Evolutionary conservation across 1,140 invertebrate species (phyloP), one percentile per base, ranked within the genome.

Genomic region (Drosophila tani): DNA sequence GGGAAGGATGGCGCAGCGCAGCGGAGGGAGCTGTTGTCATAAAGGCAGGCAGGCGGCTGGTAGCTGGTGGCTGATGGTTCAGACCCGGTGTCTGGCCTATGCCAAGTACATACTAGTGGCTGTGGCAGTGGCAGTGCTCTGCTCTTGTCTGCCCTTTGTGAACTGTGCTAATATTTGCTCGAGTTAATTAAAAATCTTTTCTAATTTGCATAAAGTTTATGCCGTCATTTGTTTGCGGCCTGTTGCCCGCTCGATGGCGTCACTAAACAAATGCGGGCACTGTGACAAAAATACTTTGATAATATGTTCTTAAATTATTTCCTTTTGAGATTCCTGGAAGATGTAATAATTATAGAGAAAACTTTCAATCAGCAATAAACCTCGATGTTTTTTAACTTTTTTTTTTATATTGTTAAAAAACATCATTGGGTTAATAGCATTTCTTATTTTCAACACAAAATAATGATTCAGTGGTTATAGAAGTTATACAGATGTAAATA

Each of bases 171-270:
- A 85, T 91, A 90, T 90, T 90, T 85, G 63, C 81, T 51, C 67
- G 56, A 85, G 70, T 90, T 90, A 90, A 90, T 90, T 90, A 90
- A 90, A 91, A 90, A 90, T 85, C 84, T 86, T 82, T 91, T 90
- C 68, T 82, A 90, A 90, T 90, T 90, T 90, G 85, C 85, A 90
- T 90, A 85, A 91, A 90, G 64, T 73, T 85, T 78, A 91, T 90
- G 86, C 56, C 65, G 81, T 62, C 84, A 84, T 78, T 75, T 77
- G 85, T 73, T 65, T 56, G 56, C 63, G 75, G 55, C 53, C 59
- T 76, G 70, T 70, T 70, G 81, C 41, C 49, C 24, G 19, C 21
- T 67, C 57, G 46, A 67, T 78, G 73, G 47, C 58, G 62, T 60
- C 58, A 64, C 49, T 41, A 14, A 38, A 59, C 47, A 66, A 68